These are phyloP conservation scores for Capitulum mitella DNA, from an alignment of 2,888 invertebrate species.

Conservation along the genomic window DNA sequence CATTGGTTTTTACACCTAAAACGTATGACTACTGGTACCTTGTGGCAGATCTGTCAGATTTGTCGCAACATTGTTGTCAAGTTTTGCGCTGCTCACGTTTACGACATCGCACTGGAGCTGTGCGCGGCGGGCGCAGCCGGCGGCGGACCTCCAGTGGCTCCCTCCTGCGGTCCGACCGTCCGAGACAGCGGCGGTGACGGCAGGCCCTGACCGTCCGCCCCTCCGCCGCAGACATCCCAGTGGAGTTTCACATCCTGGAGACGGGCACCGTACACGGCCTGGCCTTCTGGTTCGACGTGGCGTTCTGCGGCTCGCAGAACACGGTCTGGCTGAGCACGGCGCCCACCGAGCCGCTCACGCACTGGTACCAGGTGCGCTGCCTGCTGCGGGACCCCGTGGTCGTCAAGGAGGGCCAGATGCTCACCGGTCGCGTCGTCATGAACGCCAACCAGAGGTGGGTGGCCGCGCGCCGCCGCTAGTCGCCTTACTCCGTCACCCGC, in stretches of 20 bases:
- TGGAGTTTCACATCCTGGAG: constrained; percentile 84
- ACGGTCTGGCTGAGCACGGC: constrained; percentile 96
- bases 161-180: too few species aligned
- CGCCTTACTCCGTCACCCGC: too few species aligned
- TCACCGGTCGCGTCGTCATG: constrained; percentile 74
- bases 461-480: too few species aligned
- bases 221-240: constrained; percentile 64
- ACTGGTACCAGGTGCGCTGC: constrained; percentile 97
- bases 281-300: constrained; percentile 99
- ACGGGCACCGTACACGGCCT: constrained; percentile 93
- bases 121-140: too few species aligned
- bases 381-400: constrained; percentile 87
- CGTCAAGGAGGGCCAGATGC: constrained; percentile 84
- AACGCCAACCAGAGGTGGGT: constrained; percentile 79
- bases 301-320: constrained; percentile 82
- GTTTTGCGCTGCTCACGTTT: too few species aligned
- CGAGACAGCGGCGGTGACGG: too few species aligned
- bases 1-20: too few species aligned
- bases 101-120: too few species aligned
- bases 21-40: too few species aligned
- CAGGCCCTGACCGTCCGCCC: neutral
- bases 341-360: constrained; percentile 94
- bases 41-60: too few species aligned
- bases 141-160: too few species aligned
- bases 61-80: too few species aligned